These are phyloP conservation scores for Channa argus DNA, from an alignment of 2,113 vertebrate genomes.

Conservation along the genomic window DNA sequence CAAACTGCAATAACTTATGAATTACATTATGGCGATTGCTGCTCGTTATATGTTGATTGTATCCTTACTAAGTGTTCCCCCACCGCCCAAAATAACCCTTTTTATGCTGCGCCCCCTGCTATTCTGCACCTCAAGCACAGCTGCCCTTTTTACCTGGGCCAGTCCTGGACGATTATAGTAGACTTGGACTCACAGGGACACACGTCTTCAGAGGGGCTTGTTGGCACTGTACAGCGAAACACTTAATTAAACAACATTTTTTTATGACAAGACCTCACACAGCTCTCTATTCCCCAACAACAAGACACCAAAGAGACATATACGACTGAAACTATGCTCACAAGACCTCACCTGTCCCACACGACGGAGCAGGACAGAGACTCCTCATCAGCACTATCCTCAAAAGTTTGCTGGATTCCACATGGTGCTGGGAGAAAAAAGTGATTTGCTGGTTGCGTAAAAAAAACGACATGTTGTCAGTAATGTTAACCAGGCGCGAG, in stretches of 20 bases:
- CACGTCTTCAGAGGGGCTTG: not conserved
- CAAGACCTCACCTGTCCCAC: constrained; percentile 35
- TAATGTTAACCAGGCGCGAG: constrained; percentile 47
- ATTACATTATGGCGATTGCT: too few species aligned
- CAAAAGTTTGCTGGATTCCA: constrained; percentile 15
- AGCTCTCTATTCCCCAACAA: constrained; percentile 8
- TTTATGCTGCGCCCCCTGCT: too few species aligned
- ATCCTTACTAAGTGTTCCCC: too few species aligned
- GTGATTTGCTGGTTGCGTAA: constrained; percentile 27
- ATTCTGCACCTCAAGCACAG: too few species aligned
- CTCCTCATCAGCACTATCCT: constrained; percentile 25
- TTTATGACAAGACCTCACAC: constrained; percentile 43
- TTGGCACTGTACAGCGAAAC: not conserved
- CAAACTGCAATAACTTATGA: too few species aligned
- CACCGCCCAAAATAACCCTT: too few species aligned
- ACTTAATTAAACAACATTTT: not conserved
- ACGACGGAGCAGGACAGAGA: constrained; percentile 21
- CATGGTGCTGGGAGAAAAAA: constrained; percentile 38
- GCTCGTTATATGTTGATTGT: too few species aligned
- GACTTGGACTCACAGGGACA: too few species aligned
- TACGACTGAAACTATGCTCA: not conserved
- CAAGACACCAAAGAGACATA: constrained; percentile 18
- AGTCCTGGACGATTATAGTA: too few species aligned
- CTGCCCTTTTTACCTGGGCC: too few species aligned
- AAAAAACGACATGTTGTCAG: constrained; percentile 15